Conservation (phyloP, 2,888 invertebrate genomes). For the Liopterus haemorrhoidalis region DNA sequence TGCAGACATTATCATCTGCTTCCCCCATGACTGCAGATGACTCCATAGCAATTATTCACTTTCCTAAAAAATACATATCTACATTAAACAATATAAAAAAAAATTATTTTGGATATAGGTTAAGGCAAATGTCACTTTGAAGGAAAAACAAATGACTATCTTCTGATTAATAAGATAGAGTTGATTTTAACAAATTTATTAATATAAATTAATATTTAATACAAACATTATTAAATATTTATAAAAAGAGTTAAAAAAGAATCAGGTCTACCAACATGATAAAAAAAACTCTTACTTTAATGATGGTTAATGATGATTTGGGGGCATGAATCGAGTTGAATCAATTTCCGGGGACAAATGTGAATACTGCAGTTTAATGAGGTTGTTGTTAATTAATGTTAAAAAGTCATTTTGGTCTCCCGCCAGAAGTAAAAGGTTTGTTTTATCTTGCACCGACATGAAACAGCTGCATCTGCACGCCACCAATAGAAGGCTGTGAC, state of each 20-base stretch:
- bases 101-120: constrained; percentile 8
- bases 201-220: constrained; percentile 10
- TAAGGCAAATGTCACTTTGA: constrained; percentile 19
- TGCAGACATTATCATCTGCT: constrained; percentile 24
- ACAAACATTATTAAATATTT: constrained; percentile 20
- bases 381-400: too few species aligned
- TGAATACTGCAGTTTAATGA: too few species aligned
- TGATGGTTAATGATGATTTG: too few species aligned
- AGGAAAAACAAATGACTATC: constrained; percentile 1
- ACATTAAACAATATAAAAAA: background rate
- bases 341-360: too few species aligned
- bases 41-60: constrained; percentile 21
- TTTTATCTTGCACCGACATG: constrained; percentile 36
- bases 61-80: constrained; percentile 11
- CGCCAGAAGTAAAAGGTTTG: constrained; percentile 34
- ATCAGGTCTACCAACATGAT: constrained; percentile 21
- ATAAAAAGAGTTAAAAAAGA: constrained; percentile 19
- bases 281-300: constrained; percentile 18
- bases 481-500: constrained; percentile 45
- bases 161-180: background rate
- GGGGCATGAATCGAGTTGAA: too few species aligned
- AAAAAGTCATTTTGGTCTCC: constrained; percentile 32
- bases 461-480: constrained; percentile 47
- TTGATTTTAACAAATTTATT: constrained; percentile 4
- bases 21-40: constrained; percentile 26